Evolutionary conservation across 2,888 invertebrate species (phyloP).

Genomic region (Tuberolachnus salignus): DNA sequence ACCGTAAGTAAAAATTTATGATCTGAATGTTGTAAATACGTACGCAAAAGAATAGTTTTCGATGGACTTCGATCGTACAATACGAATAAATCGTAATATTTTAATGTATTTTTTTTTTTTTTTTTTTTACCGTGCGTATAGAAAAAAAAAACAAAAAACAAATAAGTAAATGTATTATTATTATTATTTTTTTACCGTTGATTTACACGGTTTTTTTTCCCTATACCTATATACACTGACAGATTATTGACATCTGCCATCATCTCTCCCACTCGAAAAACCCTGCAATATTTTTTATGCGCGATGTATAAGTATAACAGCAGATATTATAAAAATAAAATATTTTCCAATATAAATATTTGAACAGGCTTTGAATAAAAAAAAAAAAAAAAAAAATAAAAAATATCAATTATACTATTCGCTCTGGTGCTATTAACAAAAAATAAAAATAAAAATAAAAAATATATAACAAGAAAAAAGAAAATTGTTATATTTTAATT

Average conservation of each 20-base stretch:
- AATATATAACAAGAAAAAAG: too few relatives aligned
- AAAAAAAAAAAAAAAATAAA: conserved; percentile 19
- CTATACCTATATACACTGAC: neutral
- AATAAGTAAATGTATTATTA: conserved; percentile 21
- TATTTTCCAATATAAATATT: conserved; percentile 30
- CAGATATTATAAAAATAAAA: conserved; percentile 23
- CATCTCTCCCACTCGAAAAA: conserved; percentile 1
- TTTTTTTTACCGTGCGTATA: neutral
- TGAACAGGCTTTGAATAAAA: conserved; percentile 24
- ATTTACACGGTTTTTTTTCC: conserved; percentile 3
- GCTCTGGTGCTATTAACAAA: neutral
- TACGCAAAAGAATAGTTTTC: too few relatives aligned
- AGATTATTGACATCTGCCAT: conserved; percentile 34
- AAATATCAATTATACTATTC: conserved; percentile 31
- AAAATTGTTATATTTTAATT: too few relatives aligned
- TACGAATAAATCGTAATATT: conserved; percentile 10
- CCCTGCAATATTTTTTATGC: conserved; percentile 12
- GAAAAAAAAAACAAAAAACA: conserved; percentile 12
- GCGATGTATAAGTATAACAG: neutral
- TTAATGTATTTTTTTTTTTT: too few relatives aligned
- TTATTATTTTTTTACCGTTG: conserved; percentile 14
- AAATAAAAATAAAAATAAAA: neutral
- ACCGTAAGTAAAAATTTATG: too few relatives aligned
- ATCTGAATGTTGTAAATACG: too few relatives aligned
- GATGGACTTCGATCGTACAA: too few relatives aligned